These are phyloP conservation scores for Orientallactaga bullata DNA, from an alignment of 2,113 vertebrate species.

Conservation along the genomic window DNA sequence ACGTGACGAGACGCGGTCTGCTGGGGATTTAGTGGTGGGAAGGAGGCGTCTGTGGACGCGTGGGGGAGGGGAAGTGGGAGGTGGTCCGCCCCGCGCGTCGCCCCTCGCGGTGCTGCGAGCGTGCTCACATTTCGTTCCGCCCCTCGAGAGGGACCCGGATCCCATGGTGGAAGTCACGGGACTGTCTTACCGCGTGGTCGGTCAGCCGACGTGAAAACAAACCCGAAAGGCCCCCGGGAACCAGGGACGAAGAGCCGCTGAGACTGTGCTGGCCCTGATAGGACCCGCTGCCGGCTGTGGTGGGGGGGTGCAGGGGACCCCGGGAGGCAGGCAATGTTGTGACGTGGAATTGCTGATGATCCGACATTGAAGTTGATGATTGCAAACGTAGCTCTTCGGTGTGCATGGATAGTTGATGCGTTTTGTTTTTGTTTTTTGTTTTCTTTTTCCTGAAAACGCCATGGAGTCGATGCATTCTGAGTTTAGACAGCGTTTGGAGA, in stretches of 20 bases:
- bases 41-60: too few species aligned
- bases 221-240: neutral
- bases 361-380: neutral
- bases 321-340: neutral
- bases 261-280: neutral
- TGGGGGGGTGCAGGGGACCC: neutral
- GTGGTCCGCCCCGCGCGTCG: too few species aligned
- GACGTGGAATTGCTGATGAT: neutral
- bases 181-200: neutral
- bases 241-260: too few species aligned
- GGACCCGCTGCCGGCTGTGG: neutral
- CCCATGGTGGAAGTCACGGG: too few species aligned
- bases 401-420: neutral
- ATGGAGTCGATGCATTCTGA: neutral
- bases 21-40: too few species aligned
- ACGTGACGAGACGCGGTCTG: too few species aligned
- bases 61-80: too few species aligned
- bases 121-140: too few species aligned
- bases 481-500: slow-evolving; percentile 7
- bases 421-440: too few species aligned
- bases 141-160: too few species aligned
- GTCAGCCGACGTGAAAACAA: neutral
- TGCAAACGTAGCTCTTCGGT: neutral
- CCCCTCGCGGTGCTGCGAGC: too few species aligned
- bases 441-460: neutral